A percentile compares a stretch with the other conserved stretches of the same genome.
These are phyloP conservation scores for Globodera rostochiensis DNA, from an alignment of 1,140 invertebrate genomes.

Conservation along the genomic window DNA sequence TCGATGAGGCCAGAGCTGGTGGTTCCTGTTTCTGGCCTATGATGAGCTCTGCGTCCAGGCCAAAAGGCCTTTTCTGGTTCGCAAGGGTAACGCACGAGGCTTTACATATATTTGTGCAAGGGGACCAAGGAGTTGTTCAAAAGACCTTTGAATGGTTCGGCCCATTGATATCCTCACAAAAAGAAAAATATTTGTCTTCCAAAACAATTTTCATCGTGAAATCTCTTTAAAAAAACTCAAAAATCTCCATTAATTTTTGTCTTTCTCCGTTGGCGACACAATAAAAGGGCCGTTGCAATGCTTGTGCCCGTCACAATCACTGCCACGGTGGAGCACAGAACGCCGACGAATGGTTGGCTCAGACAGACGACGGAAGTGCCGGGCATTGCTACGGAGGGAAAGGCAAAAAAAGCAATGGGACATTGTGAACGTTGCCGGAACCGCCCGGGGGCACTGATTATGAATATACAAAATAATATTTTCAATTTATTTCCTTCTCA, in stretches of 20 bases:
- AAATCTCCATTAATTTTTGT: not conserved
- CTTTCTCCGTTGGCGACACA: slow-evolving; percentile 8
- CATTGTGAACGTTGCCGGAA: too few species aligned
- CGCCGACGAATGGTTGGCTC: not conserved
- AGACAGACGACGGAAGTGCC: not conserved
- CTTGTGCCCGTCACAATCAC: not conserved
- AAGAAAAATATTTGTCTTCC: too few species aligned
- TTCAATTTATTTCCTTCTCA: not conserved
- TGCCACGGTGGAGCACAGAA: not conserved
- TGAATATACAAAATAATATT: not conserved
- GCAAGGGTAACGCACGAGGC: too few species aligned
- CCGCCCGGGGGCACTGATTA: not conserved
- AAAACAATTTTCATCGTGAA: too few species aligned
- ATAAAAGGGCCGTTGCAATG: not conserved
- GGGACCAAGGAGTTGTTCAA: too few species aligned
- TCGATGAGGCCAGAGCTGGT: too few species aligned
- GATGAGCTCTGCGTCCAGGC: too few species aligned
- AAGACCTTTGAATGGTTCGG: too few species aligned
- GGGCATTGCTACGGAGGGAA: not conserved
- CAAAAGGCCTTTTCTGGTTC: too few species aligned
- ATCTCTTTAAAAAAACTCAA: not conserved
- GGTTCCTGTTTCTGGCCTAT: too few species aligned
- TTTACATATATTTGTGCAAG: too few species aligned
- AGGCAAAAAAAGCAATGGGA: not conserved
- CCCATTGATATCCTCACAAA: too few species aligned